Evolutionary conservation across 2,888 invertebrate species (phyloP), one percentile per base, ranked within the genome.

Genomic region (Trichogramma evanescens): DNA sequence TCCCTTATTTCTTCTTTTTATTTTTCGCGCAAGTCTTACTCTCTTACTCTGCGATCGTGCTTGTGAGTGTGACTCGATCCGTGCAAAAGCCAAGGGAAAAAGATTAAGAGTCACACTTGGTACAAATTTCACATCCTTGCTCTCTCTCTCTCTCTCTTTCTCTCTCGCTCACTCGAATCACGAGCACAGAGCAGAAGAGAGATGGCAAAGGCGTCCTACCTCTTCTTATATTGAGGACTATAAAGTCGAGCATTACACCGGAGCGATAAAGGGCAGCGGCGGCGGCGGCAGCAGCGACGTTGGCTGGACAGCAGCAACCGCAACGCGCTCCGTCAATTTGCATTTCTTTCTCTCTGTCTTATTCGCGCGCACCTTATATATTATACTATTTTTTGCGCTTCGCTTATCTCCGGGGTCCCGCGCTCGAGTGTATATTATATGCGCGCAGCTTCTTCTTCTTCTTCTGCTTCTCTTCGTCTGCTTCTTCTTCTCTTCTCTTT

Each of bases 231-330:
- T 5, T 9, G 42, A 50, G 46, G 51, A 58, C 63, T 63, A 63
- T 63, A 63, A 63, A 61, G 63, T 55, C 63, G 63, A 63, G 63
- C 63, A 63, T 63, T 63, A 63, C 63, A 61, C 56, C 54, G 48
- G 13, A 13, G 8, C 61, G 63, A 63, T 63, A 63, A 63, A 59
- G 63, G 40, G 51, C 62, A 54, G 58, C 62, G 56, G 58, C 58
- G 58, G 58, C 61, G 61, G 58, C 13, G 13, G 13, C 13, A 13
- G 13, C 13, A 13, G 13, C 13, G 13, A 13, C 10, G 9, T 48
- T 41, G 46, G 41, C 41, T 26, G n/a, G n/a, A 8, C 39, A 48
- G 5, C 13, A 13, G 13, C 13, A 13, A 13, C 13, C 13, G 13
- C 13, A 13, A 13, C 13, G 62, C 63, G 61, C 59, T 55, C 55